These are phyloP conservation scores for Crossocerus cetratus DNA, from an alignment of 2,888 invertebrate species.

Conservation along the genomic window DNA sequence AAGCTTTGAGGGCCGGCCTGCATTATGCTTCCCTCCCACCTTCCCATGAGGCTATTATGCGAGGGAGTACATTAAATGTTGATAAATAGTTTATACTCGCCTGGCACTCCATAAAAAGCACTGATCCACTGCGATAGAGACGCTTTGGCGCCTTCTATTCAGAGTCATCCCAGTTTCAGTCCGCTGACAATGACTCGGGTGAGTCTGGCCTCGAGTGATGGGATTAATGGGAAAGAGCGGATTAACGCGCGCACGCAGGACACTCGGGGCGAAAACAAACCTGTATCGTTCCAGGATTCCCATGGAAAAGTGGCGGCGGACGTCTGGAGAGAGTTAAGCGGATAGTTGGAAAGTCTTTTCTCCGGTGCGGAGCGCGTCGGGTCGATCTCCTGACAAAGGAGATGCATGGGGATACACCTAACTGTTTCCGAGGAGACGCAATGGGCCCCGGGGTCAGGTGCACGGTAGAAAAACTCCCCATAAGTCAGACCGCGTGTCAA, in stretches of 20 bases:
- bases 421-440: slow-evolving; percentile 44
- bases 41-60: slow-evolving; percentile 52
- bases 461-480: slow-evolving; percentile 42
- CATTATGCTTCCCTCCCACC: slow-evolving; percentile 52
- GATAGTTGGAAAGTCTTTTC: slow-evolving; percentile 9
- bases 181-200: not conserved
- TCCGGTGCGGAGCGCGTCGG: slow-evolving; percentile 16
- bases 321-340: not conserved
- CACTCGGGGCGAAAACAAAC: no score
- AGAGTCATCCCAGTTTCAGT: not conserved
- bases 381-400: slow-evolving; percentile 14
- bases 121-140: not conserved
- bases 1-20: slow-evolving; percentile 49
- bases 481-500: slow-evolving; percentile 41
- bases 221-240: no score
- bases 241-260: no score
- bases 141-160: not conserved
- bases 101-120: not conserved
- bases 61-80: slow-evolving; percentile 65
- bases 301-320: not conserved
- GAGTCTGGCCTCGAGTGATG: not conserved
- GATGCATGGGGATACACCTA: slow-evolving; percentile 36
- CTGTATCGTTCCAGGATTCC: not conserved
- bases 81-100: slow-evolving; percentile 64
- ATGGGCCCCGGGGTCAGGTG: slow-evolving; percentile 44